Evolutionary conservation across 2,797 vertebrate species (phyloP), one percentile per base, ranked within the genome.

Genomic region (Channallabes apus): DNA sequence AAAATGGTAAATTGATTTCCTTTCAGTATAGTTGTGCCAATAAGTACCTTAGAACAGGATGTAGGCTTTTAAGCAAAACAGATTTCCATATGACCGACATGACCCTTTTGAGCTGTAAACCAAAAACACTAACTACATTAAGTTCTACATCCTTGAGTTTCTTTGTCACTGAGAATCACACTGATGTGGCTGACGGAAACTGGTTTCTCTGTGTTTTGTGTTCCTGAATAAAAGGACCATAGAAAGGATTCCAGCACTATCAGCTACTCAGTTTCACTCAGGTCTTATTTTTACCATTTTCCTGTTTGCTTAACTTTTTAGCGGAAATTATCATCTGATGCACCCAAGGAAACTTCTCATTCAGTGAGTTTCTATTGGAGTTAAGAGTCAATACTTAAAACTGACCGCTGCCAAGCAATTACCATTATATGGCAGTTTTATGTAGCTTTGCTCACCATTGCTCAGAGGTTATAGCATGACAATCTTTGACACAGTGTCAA

Each of bases 251-350:
- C 51, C 41, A 73, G 38, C 69, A n/a, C 38, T 41, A 46, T 46
- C 38, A 72, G 38, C 22, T 72, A 14, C 5, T 46, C 38, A 72
- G 71, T 27, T 73, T 51, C 71, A 17, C 41, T 8, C 32, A 27
- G 20, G 32, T 24, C 22, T 62, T 62, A 38, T 61, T 61, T 61
- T 18, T 59, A 3, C 58, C 20, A 24, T 78, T 61, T 38, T 24
- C n/a, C 32, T 62, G 59, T 79, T 78, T 78, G 32, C 56, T 15
- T 78, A 61, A 78, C 27, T 6, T 61, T 59, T 78, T 62, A n/a
- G 6, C 5, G 11, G 32, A 79, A 79, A 41, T n/a, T 7, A 61
- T 65, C 20, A 5, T 7, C n/a, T 80, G 38, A 5, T 46, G 12
- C 15, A 4, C n/a, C 41, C 1, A 73, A 85, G 15, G 27, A 73